Evolutionary conservation across 2,797 vertebrate species (phyloP), one percentile per base, ranked within the genome.

Genomic region (Chiloscyllium punctatum): DNA sequence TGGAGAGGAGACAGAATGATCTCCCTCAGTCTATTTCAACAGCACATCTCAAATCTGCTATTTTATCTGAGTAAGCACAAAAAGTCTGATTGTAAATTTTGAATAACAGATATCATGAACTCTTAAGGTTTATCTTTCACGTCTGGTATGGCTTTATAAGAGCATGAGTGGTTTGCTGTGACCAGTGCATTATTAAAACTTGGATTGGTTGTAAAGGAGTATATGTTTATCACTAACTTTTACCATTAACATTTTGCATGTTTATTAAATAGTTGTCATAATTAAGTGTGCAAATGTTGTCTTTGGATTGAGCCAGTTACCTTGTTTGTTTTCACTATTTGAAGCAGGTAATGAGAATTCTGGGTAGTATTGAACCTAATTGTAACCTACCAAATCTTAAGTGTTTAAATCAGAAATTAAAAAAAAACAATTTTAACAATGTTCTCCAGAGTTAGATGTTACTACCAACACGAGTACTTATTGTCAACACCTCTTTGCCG

Each of bases 161-260:
- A 87, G 84, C 84, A 87, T 53, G 21, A 90, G 87, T 33, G 48
- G 25, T 90, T 90, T 57, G 57, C 42, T 90, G 25, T 62, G 11
- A 57, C 25, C 53, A 7, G 3, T 33, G 30, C 48, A 30, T 51
- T 62, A 13, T 88, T 51, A 57, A 88, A 88, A 51, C 86, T 53
- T 51, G 9, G 37, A 48, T 79, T 88, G 42, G 9, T 88, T 90
- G 87, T 90, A 13, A 57, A 90, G 2, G 51, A 7, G 48, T 90
- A 90, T 27, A 57, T 18, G 33, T 90, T 88, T 51, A 33, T 88
- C 25, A 57, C 23, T 27, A 51, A 11, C 84, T 51, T 88, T 57
- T 88, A 57, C 87, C 51, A 90, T 51, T 53, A 90, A 90, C 51
- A 90, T 90, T 90, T 57, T 90, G 84, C 51, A 57, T 90, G 87